Evolutionary conservation across 2,113 vertebrate genomes (phyloP), one percentile per base, ranked within the genome.

Genomic region (Odocoileus virginianus): DNA sequence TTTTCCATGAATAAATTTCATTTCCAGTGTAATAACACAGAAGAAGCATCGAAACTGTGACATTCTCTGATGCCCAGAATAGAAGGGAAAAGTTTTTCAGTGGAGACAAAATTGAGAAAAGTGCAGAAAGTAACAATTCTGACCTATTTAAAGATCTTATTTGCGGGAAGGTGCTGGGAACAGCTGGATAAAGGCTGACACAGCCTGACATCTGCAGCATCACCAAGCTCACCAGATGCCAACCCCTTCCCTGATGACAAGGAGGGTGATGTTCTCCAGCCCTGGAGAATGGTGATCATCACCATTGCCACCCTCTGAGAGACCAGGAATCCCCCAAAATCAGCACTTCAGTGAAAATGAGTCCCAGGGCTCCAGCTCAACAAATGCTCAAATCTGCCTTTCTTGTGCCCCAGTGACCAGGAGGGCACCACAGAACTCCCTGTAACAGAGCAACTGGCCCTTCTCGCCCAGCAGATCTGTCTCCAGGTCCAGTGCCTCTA

Each of bases 401-500:
- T 2, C 21, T 57, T 36, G 74, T 7, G 3, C 54, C 43, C n/a
- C 17, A 17, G 36, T 16, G 0, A 47, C 86, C 28, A 13, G 36
- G 3, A 76, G 79, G 7, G 55, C 25, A 25, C 55, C 23, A 25
- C 55, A 57, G 55, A 57, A 10, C 55, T 25, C 23, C 55, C 55
- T 25, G 23, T 54, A 36, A 45, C 0, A 1, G 74, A 50, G 52
- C 30, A 5, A 11, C n/a, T 2, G 2, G 79, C 8, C 12, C 17
- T 8, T 52, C 12, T 25, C 23, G 1, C 64, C 40, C 54, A 2
- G 36, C 4, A 28, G 47, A 43, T 4, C 5, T 1, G 43, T 33
- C 55, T 58, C 2, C 9, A 4, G 15, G 23, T 36, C 25, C 45
- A 19, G 15, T 0, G 0, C 57, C 15, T 4, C 0, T 7, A 12